Evolutionary conservation across 2,113 vertebrate genomes (phyloP), one percentile per base, ranked within the genome.

Genomic region (Oreotrochilus melanogaster): DNA sequence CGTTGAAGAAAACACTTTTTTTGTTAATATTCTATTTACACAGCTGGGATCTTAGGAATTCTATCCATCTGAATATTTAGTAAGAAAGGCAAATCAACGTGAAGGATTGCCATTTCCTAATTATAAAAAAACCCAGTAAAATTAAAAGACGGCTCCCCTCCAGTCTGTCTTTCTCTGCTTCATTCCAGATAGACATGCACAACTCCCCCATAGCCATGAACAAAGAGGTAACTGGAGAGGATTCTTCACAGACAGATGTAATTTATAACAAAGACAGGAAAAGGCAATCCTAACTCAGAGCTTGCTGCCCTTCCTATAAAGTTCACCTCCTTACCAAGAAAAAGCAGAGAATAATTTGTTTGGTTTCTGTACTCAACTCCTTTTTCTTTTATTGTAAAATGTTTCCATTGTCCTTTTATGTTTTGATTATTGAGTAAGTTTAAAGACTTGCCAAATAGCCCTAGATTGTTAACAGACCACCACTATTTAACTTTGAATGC

Each of bases 401-500:
- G 86, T 97, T 97, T 96, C 97, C 96, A 97, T 96, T 97, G 96
- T 97, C 91, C 96, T 97, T 96, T 96, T 93, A 95, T 96, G 95
- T 96, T 97, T 96, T 97, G 93, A 95, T 96, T 96, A 96, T 85
- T 91, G 84, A 96, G 78, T 78, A 95, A 95, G 80, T 75, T 90
- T 92, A 96, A 91, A 96, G 78, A 95, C 86, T 89, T 96, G 94
- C 92, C 96, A 97, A 97, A 94, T 86, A 91, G 88, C 50, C 78
- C 78, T 86, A 95, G 96, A 96, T 96, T 96, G 94, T 96, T 97
- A 97, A 94, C 95, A 97, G 96, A 95, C 91, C 86, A 89, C 93
- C 89, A 89, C 91, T 95, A 95, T 93, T 97, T 93, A 97, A 92
- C 88, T 97, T 82, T 73, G 88, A 96, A 89, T 61, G 57, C 72